Evolutionary conservation across 1,140 invertebrate species (phyloP).

Genomic region (Metaphire vulgaris): DNA sequence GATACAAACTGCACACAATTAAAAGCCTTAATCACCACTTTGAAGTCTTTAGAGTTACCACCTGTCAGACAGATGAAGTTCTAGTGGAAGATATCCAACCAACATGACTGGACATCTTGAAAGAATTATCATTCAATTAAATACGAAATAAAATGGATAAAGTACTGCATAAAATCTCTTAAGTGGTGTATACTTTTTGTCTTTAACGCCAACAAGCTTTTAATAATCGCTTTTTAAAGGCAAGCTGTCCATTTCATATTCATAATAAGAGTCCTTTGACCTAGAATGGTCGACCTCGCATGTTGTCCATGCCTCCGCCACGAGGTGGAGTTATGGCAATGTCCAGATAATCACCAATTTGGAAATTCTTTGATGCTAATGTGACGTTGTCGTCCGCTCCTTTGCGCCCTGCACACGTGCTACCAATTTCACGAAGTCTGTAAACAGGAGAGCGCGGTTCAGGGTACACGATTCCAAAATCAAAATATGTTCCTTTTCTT

Average conservation of each 20-base stretch:
- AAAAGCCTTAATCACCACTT: slow-evolving; percentile 83
- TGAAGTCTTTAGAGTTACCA: slow-evolving; percentile 61
- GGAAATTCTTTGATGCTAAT: slow-evolving; percentile 48
- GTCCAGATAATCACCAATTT: slow-evolving; percentile 85
- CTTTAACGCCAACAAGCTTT: too few species aligned
- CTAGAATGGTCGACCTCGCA: background rate
- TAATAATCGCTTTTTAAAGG: too few species aligned
- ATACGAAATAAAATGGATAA: too few species aligned
- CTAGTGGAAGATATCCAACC: background rate
- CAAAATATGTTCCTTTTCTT: slow-evolving; percentile 92
- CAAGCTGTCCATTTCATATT: too few species aligned
- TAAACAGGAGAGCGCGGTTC: slow-evolving; percentile 75
- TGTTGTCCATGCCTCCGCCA: slow-evolving; percentile 5
- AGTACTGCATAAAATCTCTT: too few species aligned
- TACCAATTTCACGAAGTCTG: slow-evolving; percentile 84
- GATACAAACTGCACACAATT: slow-evolving; percentile 68
- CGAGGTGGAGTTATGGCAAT: slow-evolving; percentile 85
- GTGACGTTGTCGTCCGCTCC: slow-evolving; percentile 61
- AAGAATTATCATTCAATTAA: too few species aligned
- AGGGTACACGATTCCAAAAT: slow-evolving; percentile 91
- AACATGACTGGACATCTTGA: too few species aligned
- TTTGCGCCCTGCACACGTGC: slow-evolving; percentile 82
- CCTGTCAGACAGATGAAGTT: background rate
- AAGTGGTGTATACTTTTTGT: too few species aligned
- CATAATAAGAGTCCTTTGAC: too few species aligned